Evolutionary conservation across 2,888 invertebrate genomes (phyloP).

Genomic region (Clepsis dumicolana): DNA sequence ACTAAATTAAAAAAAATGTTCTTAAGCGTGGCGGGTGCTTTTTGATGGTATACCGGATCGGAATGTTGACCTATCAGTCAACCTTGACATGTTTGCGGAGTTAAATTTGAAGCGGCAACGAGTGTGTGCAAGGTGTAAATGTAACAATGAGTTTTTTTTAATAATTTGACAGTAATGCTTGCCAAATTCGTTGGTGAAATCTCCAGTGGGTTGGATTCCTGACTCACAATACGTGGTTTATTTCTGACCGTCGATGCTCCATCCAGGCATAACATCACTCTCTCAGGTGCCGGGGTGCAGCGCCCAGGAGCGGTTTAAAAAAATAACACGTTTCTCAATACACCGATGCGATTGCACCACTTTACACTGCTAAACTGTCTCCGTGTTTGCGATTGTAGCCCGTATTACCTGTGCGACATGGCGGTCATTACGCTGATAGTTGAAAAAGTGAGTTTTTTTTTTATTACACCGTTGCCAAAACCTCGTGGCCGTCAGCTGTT

Average conservation of each 20-base stretch:
- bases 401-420: slow-evolving; percentile 23
- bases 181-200: slow-evolving; percentile 64
- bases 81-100: slow-evolving; percentile 71
- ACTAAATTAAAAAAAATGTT: background rate
- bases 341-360: slow-evolving; percentile 23
- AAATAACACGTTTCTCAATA: slow-evolving; percentile 12
- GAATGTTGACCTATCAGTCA: slow-evolving; percentile 39
- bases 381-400: slow-evolving; percentile 17
- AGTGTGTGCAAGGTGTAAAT: slow-evolving; percentile 58
- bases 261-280: slow-evolving; percentile 34
- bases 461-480: slow-evolving; percentile 30
- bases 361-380: slow-evolving; percentile 6
- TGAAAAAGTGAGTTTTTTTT: slow-evolving; percentile 41
- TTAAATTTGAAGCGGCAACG: slow-evolving; percentile 62
- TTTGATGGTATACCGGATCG: slow-evolving; percentile 12
- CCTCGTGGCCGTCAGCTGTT: slow-evolving; percentile 41
- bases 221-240: slow-evolving; percentile 49
- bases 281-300: slow-evolving; percentile 32
- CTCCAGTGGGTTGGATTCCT: slow-evolving; percentile 57
- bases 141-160: slow-evolving; percentile 49
- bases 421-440: slow-evolving; percentile 38
- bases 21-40: slow-evolving; percentile 8
- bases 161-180: slow-evolving; percentile 58
- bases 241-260: slow-evolving; percentile 40
- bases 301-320: slow-evolving; percentile 15